Evolutionary conservation across 2,797 vertebrate genomes (phyloP), one percentile per base, ranked within the genome.

Genomic region (Nyctalus aviator): DNA sequence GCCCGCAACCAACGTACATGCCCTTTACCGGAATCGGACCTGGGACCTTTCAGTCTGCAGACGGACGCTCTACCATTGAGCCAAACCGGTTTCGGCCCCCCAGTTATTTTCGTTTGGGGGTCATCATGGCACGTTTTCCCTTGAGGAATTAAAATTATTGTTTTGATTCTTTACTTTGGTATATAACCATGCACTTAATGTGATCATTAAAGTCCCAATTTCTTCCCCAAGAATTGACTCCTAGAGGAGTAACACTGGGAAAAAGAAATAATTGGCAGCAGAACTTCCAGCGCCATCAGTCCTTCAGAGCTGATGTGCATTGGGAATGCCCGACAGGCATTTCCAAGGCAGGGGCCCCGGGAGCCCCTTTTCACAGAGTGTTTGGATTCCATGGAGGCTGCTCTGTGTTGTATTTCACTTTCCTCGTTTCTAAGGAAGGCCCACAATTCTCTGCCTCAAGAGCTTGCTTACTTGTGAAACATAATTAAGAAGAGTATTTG

Each of bases 401-500:
- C 69, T 85, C 25, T 69, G 2, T 68, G 2, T 44, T 81, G 4
- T 66, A 46, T 93, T 87, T 96, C 66, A 68, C 8, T 92, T 85
- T 89, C 41, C 30, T 15, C 8, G 6, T 88, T 25, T 94, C 62
- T 83, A 76, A 91, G 53, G 23, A 85, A 91, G 50, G 27, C 30
- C 59, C 48, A 53, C 17, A 41, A 1, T 78, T 59, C 83, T 50
- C 17, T 89, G 59, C 41, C 89, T 94, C 32, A 14, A 78, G 15
- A 91, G 35, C 37, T 85, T 90, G 30, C 75, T 73, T 95, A n/a
- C 78, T 94, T 94, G 86, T 91, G 82, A 93, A 95, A 50, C 50
- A 84, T 35, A 69, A 77, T 85, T 32, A 84, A 72, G 59, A 30
- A n/a, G 20, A 79, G 17, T 88, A 41, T 92, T 96, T 86, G 37